Evolutionary conservation across 1,140 invertebrate species (phyloP), one percentile per base, ranked within the genome.

Genomic region (Cephus cinctus): DNA sequence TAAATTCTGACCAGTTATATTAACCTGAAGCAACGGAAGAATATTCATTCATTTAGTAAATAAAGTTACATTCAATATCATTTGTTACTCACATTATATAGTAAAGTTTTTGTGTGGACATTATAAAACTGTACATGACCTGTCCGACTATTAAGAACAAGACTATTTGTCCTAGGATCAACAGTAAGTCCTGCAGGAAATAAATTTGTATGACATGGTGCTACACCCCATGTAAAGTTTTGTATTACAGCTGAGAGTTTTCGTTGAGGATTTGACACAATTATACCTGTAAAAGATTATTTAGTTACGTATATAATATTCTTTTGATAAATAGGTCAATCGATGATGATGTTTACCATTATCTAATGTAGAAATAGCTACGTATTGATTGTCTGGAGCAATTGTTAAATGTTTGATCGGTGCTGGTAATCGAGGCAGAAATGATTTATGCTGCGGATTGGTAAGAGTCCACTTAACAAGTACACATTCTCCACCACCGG

Each of bases 41-140:
- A 53, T 42, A 4, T n/a, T n/a, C n/a, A 4, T 5, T 14, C 36
- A 40, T 11, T 5, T 42, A 12, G 6, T 39, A 48, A 39, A 0
- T 3, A 31, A 30, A 44, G 8, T 34, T 40, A 32, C 4, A 12
- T 48, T n/a, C 15, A 27, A 43, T 16, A 57, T 36, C n/a, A n/a
- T n/a, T n/a, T n/a, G n/a, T 40, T 43, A 78, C 81, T 82, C 72
- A 91, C 88, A 80, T 87, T 88, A 59, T 84, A 91, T 0, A 92
- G 64, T 43, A 90, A 77, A 56, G 73, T 83, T 57, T 85, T 84
- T 4, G 80, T 80, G 41, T 80, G 72, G 1, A 85, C 78, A 38
- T 83, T 84, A 66, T 85, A 92, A 76, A 92, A 92, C 69, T 94
- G 91, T 30, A 94, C 69, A 59, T 90, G 84, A 18, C 91, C 91